A percentile compares a stretch with the other conserved stretches of the same genome.
Conservation (phyloP, 35 echinoderm and acorn worm species). For the Apostichopus californicus region DNA sequence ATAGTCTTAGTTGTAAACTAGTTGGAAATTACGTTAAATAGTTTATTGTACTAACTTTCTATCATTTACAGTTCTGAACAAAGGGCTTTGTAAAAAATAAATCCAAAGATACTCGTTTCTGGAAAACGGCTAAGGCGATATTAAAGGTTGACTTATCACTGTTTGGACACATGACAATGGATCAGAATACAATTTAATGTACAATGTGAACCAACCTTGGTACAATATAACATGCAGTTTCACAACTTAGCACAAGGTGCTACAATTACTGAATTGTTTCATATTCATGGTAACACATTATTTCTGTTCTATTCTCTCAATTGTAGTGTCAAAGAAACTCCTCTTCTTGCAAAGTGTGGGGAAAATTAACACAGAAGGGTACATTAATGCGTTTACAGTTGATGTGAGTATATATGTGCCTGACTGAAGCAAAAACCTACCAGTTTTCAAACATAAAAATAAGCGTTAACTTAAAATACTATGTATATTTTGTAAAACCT, state of each 20-base stretch:
- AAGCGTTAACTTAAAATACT: not conserved
- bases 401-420: not conserved
- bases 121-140: too few relatives aligned
- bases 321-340: not conserved
- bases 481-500: not conserved
- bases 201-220: not conserved
- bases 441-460: not conserved
- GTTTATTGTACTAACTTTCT: too few relatives aligned
- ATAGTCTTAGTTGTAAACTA: too few relatives aligned
- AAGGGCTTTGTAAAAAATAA: too few relatives aligned
- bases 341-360: not conserved
- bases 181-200: not conserved
- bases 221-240: not conserved
- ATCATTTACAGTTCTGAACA: too few relatives aligned
- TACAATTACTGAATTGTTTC: too few relatives aligned
- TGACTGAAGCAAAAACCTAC: not conserved
- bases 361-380: not conserved
- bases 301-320: not conserved
- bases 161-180: not conserved
- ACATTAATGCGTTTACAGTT: slow-evolving; percentile 5
- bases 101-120: too few relatives aligned
- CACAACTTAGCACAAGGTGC: too few relatives aligned
- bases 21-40: too few relatives aligned
- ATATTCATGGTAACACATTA: not conserved
- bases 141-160: not conserved